Evolutionary conservation across 2,113 vertebrate genomes (phyloP).

Genomic region (Athene noctua): DNA sequence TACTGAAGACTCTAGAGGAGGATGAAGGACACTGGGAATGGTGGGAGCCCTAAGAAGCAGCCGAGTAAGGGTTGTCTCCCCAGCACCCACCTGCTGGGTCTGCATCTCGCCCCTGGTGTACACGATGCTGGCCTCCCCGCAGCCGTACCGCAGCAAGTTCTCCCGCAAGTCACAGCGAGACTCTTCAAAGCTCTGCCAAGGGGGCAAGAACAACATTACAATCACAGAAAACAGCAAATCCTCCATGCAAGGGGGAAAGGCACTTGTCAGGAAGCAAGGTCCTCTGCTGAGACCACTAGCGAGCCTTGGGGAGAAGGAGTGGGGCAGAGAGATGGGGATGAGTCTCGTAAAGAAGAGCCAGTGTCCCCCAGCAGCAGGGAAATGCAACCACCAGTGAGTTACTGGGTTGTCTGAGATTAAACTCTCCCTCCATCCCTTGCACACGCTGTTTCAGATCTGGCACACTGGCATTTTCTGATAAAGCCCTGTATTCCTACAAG

Average conservation of each 20-base stretch:
- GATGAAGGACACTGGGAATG: not conserved
- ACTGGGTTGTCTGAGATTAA: not conserved
- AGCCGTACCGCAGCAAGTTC: constrained; percentile 47
- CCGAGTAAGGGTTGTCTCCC: not conserved
- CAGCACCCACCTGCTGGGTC: constrained; percentile 30
- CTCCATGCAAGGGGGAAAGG: rapidly evolving
- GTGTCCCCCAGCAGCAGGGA: not conserved
- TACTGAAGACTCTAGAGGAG: not conserved
- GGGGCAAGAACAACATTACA: not conserved
- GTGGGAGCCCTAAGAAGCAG: not conserved
- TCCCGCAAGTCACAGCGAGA: constrained; percentile 59
- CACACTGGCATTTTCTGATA: not conserved
- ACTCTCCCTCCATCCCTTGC: not conserved
- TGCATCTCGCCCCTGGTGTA: not conserved
- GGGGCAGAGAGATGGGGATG: not conserved
- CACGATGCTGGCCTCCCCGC: constrained; percentile 19
- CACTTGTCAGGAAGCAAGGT: not conserved
- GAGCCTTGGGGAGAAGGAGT: not conserved
- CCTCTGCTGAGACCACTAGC: not conserved
- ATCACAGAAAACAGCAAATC: not conserved
- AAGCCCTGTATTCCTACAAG: not conserved
- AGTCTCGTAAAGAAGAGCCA: not conserved
- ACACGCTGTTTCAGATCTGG: not conserved
- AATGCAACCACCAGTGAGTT: not conserved
- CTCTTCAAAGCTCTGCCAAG: constrained; percentile 42